Evolutionary conservation across 2,797 vertebrate genomes (phyloP).

Genomic region (Falco biarmicus): DNA sequence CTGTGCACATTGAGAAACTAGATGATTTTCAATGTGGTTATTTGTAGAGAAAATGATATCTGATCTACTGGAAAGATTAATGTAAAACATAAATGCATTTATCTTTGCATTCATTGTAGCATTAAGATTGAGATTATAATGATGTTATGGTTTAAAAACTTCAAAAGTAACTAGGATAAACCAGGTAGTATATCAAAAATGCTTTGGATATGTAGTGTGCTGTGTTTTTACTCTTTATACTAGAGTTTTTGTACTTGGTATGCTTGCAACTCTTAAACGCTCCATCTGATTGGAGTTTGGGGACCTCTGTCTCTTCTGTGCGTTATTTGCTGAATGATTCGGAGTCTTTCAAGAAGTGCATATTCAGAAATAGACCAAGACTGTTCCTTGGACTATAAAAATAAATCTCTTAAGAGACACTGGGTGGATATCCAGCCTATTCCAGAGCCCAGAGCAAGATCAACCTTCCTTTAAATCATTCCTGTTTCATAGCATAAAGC

Average conservation of each 20-base stretch:
- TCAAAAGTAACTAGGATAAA: not conserved
- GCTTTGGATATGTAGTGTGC: not conserved
- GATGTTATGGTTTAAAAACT: not conserved
- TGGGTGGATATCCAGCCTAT: not conserved
- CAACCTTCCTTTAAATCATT: not conserved
- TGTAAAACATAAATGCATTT: not conserved
- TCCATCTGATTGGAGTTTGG: not conserved
- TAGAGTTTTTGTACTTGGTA: not conserved
- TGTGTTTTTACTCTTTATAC: not conserved
- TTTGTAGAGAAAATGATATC: constrained; percentile 6
- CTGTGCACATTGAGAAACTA: constrained; percentile 28
- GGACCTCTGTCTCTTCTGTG: not conserved
- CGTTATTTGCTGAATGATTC: not conserved
- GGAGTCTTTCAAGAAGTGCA: not conserved
- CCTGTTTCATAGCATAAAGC: not conserved
- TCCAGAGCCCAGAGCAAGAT: not conserved
- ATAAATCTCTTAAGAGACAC: not conserved
- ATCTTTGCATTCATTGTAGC: not conserved
- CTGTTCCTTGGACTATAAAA: not conserved
- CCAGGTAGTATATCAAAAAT: not conserved
- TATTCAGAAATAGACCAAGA: not conserved
- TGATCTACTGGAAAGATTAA: constrained; percentile 17
- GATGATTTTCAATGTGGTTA: constrained; percentile 37
- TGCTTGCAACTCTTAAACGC: not conserved
- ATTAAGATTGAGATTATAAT: not conserved